Conservation (phyloP, 1,140 invertebrate species). For the Dendroctonus ponderosae region DNA sequence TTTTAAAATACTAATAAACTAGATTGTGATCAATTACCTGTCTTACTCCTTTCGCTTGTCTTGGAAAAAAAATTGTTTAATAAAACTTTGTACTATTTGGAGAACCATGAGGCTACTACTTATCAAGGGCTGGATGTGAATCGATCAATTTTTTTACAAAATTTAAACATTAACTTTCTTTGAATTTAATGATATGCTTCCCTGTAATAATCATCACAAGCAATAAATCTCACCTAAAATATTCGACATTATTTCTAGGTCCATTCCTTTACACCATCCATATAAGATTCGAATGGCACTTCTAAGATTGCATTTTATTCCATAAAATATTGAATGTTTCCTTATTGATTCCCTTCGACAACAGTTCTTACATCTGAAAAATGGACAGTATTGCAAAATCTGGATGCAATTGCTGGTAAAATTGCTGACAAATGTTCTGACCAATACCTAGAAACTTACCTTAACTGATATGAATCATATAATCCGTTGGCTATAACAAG, state of each 20-base stretch:
- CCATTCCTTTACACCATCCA: conserved; percentile 54
- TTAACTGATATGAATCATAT: conserved; percentile 28
- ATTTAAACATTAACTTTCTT: too few species aligned
- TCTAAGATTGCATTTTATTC: conserved; percentile 54
- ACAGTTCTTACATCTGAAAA: conserved; percentile 48
- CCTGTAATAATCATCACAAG: too few species aligned
- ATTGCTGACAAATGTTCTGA: too few species aligned
- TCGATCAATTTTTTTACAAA: too few species aligned
- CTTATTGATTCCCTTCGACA: conserved; percentile 51
- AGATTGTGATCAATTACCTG: too few species aligned
- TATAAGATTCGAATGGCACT: conserved; percentile 53
- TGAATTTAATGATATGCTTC: too few species aligned
- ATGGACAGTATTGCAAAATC: background rate
- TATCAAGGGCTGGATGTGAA: background rate
- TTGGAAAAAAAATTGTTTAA: background rate
- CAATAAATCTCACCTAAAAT: conserved; percentile 31
- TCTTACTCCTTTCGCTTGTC: too few species aligned
- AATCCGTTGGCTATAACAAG: conserved; percentile 19
- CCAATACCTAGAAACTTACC: background rate
- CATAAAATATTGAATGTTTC: conserved; percentile 54
- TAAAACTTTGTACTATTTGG: background rate
- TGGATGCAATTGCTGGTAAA: background rate
- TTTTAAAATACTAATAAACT: too few species aligned
- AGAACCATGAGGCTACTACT: background rate
- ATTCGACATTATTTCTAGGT: conserved; percentile 47